phyloP scores from a whole-genome alignment of 2,797 vertebrate genomes.

The Bryconaethiops microstoma region DNA sequence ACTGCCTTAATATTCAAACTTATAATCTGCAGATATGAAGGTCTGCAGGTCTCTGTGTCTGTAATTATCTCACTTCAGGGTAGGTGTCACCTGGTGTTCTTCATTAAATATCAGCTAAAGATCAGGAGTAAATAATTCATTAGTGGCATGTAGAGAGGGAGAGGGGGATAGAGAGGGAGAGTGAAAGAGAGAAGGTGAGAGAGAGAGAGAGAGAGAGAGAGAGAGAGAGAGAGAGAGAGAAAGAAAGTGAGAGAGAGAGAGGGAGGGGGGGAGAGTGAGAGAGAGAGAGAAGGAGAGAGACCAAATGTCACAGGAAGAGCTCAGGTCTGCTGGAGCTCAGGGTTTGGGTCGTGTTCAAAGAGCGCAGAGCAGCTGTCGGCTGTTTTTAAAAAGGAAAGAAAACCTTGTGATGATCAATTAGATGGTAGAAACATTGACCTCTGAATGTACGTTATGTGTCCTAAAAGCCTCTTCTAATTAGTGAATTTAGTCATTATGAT shows the following conservation, averaged over 20 bases:
- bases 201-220: no score
- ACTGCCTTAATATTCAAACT: no score
- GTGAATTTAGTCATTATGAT: no score
- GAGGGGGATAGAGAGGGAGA: no score
- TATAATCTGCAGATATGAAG: background rate
- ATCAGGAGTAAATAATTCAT: slow-evolving; percentile 81
- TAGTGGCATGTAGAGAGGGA: slow-evolving; percentile 59
- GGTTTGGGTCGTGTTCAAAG: slow-evolving; percentile 29
- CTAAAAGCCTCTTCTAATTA: no score
- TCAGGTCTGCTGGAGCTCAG: slow-evolving; percentile 1
- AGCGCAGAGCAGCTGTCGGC: background rate
- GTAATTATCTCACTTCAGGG: slow-evolving; percentile 48
- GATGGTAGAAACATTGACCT: no score
- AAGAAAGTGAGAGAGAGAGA: no score
- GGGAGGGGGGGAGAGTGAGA: slow-evolving; percentile 58
- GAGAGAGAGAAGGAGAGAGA: slow-evolving; percentile 9
- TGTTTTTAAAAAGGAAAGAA: background rate
- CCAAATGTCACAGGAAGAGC: slow-evolving; percentile 36
- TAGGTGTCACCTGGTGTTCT: slow-evolving; percentile 44
- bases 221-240: no score
- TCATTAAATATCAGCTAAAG: slow-evolving; percentile 69
- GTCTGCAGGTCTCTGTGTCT: background rate
- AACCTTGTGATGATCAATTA: no score
- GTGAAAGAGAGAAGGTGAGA: no score
- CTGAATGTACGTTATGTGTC: no score